phyloP scores from a whole-genome alignment of 92 coral and sea anemone genomes.

The Zoanthus solanderi region DNA sequence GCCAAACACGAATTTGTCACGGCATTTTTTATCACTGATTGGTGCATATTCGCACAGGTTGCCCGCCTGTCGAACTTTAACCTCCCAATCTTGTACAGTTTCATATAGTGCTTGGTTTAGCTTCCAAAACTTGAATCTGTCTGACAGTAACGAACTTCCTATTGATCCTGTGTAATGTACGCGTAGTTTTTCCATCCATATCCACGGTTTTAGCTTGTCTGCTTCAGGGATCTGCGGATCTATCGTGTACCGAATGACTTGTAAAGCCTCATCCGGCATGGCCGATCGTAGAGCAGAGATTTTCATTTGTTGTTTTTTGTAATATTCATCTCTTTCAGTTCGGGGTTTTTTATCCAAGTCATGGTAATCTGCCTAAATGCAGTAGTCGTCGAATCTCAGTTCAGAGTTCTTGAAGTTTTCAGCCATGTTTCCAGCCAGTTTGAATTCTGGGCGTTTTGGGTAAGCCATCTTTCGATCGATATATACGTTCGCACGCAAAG shows the following conservation, averaged over 20 bases:
- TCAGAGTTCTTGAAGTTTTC: slow-evolving; percentile 5
- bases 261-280: slow-evolving; percentile 39
- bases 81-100: too few relatives aligned
- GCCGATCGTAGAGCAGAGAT: slow-evolving; percentile 40
- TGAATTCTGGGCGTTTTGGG: not conserved
- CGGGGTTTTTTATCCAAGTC: slow-evolving; percentile 57
- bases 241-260: slow-evolving; percentile 24
- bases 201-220: slow-evolving; percentile 38
- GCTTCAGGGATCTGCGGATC: slow-evolving; percentile 39
- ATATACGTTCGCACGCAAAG: not conserved
- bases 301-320: slow-evolving; percentile 47
- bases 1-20: slow-evolving; percentile 62
- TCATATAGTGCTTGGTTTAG: not conserved
- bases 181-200: slow-evolving; percentile 39
- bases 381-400: slow-evolving; percentile 57
- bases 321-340: slow-evolving; percentile 36
- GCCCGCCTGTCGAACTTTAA: slow-evolving; percentile 18
- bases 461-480: not conserved
- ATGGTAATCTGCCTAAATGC: slow-evolving; percentile 57
- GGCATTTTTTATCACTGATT: slow-evolving; percentile 25
- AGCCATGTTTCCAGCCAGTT: not conserved
- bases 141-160: slow-evolving; percentile 8
- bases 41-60: slow-evolving; percentile 55
- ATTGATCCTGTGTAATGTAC: not conserved
- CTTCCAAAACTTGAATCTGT: slow-evolving; percentile 46